Evolutionary conservation across 2,113 vertebrate species (phyloP).

Genomic region (Junco hyemalis): DNA sequence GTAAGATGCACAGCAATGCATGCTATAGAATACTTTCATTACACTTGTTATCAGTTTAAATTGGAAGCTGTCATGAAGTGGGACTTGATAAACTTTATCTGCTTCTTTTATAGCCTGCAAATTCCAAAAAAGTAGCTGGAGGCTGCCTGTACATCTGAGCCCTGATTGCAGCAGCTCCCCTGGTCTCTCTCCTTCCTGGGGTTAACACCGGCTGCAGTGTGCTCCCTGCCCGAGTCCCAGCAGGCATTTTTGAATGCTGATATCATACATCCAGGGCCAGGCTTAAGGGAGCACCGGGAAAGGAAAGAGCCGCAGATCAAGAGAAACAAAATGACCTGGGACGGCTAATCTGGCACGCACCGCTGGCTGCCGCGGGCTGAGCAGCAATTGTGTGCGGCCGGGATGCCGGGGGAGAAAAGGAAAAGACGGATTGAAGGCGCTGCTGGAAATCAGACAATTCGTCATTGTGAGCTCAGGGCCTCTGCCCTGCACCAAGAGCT

Average conservation of each 20-base stretch:
- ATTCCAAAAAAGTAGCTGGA: background rate
- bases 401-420: background rate
- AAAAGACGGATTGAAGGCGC: background rate
- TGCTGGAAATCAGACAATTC: background rate
- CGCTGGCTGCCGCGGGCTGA: background rate
- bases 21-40: background rate
- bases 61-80: slow-evolving; percentile 10
- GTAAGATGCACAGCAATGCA: slow-evolving; percentile 6
- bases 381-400: background rate
- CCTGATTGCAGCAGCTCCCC: background rate
- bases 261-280: slow-evolving; percentile 46
- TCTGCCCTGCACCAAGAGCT: background rate
- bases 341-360: background rate
- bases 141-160: background rate
- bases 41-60: background rate
- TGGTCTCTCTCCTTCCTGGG: background rate
- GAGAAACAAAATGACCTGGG: slow-evolving; percentile 25
- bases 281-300: slow-evolving; percentile 30
- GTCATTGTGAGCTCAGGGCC: background rate
- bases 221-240: background rate
- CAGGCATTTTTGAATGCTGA: slow-evolving; percentile 61
- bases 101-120: background rate
- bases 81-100: slow-evolving; percentile 5
- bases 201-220: background rate
- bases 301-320: slow-evolving; percentile 22